Conservation (phyloP, 2,797 vertebrate species). For the Chloroceryle inda region DNA sequence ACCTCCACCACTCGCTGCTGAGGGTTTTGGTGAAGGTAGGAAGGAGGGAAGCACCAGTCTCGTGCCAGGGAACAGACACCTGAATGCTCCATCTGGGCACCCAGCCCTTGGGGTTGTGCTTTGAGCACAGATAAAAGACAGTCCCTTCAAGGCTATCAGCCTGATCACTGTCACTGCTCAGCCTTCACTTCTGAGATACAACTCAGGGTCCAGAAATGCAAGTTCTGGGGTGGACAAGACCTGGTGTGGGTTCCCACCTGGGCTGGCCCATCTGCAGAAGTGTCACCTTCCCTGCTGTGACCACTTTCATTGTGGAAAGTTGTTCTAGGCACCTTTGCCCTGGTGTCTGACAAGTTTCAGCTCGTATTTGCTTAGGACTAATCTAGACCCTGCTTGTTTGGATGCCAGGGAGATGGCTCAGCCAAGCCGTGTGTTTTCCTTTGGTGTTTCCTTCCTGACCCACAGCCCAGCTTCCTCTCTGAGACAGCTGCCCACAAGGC, state of each 20-base stretch:
- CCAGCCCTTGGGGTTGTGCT: background rate
- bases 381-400: background rate
- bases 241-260: background rate
- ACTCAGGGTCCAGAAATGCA: background rate
- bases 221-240: background rate
- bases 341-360: background rate
- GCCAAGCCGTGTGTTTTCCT: background rate
- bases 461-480: background rate
- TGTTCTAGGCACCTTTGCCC: background rate
- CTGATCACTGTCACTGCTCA: background rate
- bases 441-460: fast-evolving
- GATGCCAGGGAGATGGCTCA: background rate
- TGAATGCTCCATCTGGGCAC: background rate
- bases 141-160: background rate
- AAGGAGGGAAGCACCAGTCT: background rate
- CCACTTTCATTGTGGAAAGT: background rate
- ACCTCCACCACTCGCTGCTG: background rate
- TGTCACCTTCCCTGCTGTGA: background rate
- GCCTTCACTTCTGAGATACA: background rate
- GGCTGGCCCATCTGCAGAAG: background rate
- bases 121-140: background rate
- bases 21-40: background rate
- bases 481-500: background rate
- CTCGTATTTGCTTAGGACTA: background rate
- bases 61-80: background rate